Conservation (phyloP, 2,888 invertebrate species). For the Epiblema foenella region DNA sequence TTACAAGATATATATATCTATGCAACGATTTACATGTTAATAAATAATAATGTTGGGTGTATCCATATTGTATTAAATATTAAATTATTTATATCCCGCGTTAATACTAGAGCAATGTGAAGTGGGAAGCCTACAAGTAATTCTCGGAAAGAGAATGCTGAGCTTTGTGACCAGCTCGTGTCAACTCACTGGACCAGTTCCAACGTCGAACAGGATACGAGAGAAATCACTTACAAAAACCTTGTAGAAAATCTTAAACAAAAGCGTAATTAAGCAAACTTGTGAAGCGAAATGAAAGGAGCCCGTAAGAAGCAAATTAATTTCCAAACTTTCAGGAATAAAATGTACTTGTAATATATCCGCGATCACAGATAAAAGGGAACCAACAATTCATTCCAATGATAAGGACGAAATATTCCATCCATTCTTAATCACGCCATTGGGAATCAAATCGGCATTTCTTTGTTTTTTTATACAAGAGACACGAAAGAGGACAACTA, state of each 20-base stretch:
- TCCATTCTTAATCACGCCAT: conserved; percentile 1
- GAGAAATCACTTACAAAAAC: conserved; percentile 60
- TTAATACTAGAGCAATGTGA: conserved; percentile 31
- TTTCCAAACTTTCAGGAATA: conserved; percentile 12
- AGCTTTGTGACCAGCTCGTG: conserved; percentile 51
- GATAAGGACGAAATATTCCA: conserved; percentile 21
- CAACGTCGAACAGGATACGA: conserved; percentile 53
- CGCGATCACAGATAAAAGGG: background rate
- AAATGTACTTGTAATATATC: conserved; percentile 12
- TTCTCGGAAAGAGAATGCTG: conserved; percentile 52
- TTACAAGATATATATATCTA: background rate
- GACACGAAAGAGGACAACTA: background rate
- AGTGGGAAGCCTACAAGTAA: conserved; percentile 23
- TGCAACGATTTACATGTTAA: background rate
- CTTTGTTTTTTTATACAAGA: conserved; percentile 18
- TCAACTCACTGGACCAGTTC: conserved; percentile 54
- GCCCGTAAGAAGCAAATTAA: conserved; percentile 22
- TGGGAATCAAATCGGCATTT: conserved; percentile 1
- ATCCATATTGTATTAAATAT: conserved; percentile 2
- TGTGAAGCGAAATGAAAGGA: conserved; percentile 15
- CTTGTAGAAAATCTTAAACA: conserved; percentile 39
- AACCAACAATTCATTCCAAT: conserved; percentile 19
- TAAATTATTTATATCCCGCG: background rate
- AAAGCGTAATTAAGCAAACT: conserved; percentile 38
- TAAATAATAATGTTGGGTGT: background rate